Conservation (phyloP, 2,797 vertebrate species). For the Rhinatrema bivittatum region DNA sequence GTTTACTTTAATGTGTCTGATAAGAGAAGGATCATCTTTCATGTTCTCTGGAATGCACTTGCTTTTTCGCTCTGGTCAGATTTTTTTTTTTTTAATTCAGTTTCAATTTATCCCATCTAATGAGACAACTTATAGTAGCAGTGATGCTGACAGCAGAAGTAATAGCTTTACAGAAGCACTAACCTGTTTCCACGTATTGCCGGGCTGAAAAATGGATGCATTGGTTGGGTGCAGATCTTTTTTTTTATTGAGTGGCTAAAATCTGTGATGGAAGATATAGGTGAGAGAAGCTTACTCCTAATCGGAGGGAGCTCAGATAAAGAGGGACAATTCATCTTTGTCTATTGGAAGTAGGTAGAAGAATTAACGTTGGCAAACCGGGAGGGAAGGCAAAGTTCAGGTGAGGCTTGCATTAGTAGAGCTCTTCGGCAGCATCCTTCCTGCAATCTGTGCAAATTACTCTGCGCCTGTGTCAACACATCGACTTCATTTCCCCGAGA, state of each 20-base stretch:
- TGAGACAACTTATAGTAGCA: slow-evolving; percentile 49
- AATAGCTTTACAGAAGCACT: slow-evolving; percentile 59
- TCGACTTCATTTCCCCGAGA: slow-evolving; percentile 29
- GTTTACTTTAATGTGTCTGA: slow-evolving; percentile 17
- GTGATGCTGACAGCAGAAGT: slow-evolving; percentile 56
- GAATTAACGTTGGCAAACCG: slow-evolving; percentile 47
- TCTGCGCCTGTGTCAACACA: slow-evolving; percentile 15
- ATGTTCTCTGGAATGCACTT: slow-evolving; percentile 7
- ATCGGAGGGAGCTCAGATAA: slow-evolving; percentile 55
- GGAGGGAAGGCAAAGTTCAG: slow-evolving; percentile 44
- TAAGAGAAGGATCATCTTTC: neutral
- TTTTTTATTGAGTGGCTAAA: slow-evolving; percentile 52
- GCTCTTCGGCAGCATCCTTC: slow-evolving; percentile 22
- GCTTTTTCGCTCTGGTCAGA: slow-evolving; percentile 24
- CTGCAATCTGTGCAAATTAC: slow-evolving; percentile 19
- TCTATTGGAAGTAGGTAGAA: slow-evolving; percentile 39
- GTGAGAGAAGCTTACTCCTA: slow-evolving; percentile 51
- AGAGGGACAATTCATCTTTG: slow-evolving; percentile 56
- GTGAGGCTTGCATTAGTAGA: slow-evolving; percentile 44
- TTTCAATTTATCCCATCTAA: slow-evolving; percentile 55
- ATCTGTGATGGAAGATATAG: slow-evolving; percentile 49
- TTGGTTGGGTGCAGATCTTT: slow-evolving; percentile 40
- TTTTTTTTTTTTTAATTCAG: slow-evolving; percentile 28
- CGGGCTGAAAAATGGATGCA: slow-evolving; percentile 55
- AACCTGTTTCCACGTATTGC: slow-evolving; percentile 45